Percentiles rank a stretch among this genome's conserved stretches.
Evolutionary conservation across 1,140 invertebrate genomes (phyloP).

Genomic region (Sipha flava): DNA sequence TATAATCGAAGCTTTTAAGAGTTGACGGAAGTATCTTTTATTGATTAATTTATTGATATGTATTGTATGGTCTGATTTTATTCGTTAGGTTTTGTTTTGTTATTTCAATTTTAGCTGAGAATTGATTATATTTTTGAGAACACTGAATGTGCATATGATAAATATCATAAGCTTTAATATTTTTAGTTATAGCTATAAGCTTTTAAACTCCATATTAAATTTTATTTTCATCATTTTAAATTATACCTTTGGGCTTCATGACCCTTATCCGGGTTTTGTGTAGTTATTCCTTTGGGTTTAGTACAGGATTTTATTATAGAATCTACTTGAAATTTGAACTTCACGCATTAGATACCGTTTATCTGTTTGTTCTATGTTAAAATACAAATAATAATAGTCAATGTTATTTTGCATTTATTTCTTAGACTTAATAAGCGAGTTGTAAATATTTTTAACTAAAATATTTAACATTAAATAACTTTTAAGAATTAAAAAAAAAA

Average conservation of each 20-base stretch:
- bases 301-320: not conserved
- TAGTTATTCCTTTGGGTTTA: not conserved
- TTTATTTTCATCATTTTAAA: not conserved
- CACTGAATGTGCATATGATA: not conserved
- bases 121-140: not conserved
- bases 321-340: not conserved
- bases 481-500: too few relatives aligned
- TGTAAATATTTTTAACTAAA: too few relatives aligned
- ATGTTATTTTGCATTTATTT: too few relatives aligned
- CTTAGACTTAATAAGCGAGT: too few relatives aligned
- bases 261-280: not conserved
- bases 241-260: not conserved
- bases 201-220: not conserved
- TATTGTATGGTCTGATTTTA: not conserved
- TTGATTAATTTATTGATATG: not conserved
- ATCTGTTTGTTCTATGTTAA: not conserved
- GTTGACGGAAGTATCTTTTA: not conserved
- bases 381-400: too few relatives aligned
- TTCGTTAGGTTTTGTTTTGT: not conserved
- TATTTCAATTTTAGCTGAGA: not conserved
- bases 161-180: not conserved
- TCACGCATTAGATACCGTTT: not conserved
- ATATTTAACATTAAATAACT: too few relatives aligned
- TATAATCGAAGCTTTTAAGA: not conserved
- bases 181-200: not conserved